These are phyloP conservation scores for Orchesella cincta DNA, from an alignment of 1,140 invertebrate species.

Conservation along the genomic window DNA sequence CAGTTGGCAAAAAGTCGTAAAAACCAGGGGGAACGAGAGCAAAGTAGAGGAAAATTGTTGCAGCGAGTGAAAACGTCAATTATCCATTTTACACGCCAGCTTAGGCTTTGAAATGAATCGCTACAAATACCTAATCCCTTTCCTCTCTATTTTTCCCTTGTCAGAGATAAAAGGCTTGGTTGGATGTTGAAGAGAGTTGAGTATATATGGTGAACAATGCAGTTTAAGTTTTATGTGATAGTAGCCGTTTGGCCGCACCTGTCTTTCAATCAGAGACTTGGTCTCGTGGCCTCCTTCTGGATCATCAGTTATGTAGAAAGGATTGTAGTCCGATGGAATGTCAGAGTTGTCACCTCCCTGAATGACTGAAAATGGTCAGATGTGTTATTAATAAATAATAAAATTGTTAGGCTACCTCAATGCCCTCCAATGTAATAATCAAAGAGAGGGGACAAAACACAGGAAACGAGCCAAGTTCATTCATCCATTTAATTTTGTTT, in stretches of 20 bases:
- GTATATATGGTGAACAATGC: background rate
- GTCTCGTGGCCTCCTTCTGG: constrained; percentile 84
- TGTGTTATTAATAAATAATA: background rate
- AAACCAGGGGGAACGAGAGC: background rate
- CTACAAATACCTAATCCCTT: too few relatives aligned
- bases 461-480: too few relatives aligned
- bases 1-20: constrained; percentile 8
- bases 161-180: background rate
- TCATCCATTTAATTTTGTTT: too few relatives aligned
- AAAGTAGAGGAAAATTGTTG: background rate
- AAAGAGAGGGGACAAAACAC: too few relatives aligned
- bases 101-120: too few relatives aligned
- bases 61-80: too few relatives aligned
- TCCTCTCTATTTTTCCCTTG: background rate
- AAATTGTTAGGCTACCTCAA: too few relatives aligned
- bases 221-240: too few relatives aligned
- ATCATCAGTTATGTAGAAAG: constrained; percentile 94
- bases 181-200: background rate
- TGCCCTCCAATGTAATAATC: too few relatives aligned
- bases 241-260: constrained; percentile 63
- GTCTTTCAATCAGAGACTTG: constrained; percentile 78
- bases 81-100: too few relatives aligned
- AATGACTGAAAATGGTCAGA: constrained; percentile 61
- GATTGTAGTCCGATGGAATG: constrained; percentile 81
- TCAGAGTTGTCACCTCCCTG: constrained; percentile 82